phyloP scores from a whole-genome alignment of 2,888 invertebrate genomes.

The Julus scandinavius region DNA sequence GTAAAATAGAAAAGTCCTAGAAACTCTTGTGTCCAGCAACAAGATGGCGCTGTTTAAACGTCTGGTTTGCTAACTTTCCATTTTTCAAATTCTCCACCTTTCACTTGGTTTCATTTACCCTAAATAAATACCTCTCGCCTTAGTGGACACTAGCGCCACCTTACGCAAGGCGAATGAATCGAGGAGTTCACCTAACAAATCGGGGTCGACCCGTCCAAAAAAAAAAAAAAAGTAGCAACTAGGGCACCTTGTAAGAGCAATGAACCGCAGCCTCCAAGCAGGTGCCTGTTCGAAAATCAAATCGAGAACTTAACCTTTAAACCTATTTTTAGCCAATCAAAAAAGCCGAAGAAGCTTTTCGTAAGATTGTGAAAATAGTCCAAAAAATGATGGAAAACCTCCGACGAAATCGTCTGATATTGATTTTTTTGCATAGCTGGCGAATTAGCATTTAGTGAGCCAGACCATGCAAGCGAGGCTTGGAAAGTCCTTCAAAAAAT shows the following conservation, averaged over 20 bases:
- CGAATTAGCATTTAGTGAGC: neutral
- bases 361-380: constrained; percentile 1
- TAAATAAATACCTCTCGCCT: neutral
- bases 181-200: neutral
- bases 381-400: neutral
- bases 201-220: neutral
- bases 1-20: too few species aligned
- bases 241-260: constrained; percentile 39
- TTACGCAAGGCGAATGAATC: neutral
- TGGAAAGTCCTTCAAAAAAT: constrained; percentile 39
- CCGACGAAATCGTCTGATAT: neutral
- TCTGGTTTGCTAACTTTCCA: too few species aligned
- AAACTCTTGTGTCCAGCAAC: too few species aligned
- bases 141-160: constrained; percentile 26
- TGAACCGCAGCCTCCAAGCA: constrained; percentile 29
- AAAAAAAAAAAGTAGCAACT: neutral
- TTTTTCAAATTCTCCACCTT: neutral
- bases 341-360: neutral
- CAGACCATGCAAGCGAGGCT: neutral
- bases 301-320: constrained; percentile 3
- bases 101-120: neutral
- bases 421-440: neutral
- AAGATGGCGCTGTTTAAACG: too few species aligned
- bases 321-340: neutral
- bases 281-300: neutral